These are phyloP conservation scores for Tachina grossa DNA, from an alignment of 2,888 invertebrate genomes.

Conservation along the genomic window DNA sequence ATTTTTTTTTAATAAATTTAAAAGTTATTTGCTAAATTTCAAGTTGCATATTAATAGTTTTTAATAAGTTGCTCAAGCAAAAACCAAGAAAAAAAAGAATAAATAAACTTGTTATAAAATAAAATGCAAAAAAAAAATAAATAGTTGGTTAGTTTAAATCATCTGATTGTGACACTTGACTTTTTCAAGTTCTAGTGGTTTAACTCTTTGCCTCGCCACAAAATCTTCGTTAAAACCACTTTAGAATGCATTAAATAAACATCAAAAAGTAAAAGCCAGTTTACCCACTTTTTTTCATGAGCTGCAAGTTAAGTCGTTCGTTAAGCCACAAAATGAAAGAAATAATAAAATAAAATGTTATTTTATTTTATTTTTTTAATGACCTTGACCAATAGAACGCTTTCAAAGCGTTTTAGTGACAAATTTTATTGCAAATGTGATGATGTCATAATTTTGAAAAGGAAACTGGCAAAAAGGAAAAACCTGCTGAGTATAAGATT, in stretches of 20 bases:
- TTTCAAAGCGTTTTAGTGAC: conserved; percentile 22
- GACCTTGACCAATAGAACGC: conserved; percentile 62
- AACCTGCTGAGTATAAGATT: conserved; percentile 20
- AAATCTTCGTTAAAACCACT: conserved; percentile 7
- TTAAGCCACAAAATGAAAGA: conserved; percentile 40
- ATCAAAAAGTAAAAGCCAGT: conserved; percentile 41
- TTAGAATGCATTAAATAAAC: conserved; percentile 36
- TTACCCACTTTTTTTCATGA: conserved; percentile 48
- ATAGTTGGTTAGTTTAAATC: conserved; percentile 46
- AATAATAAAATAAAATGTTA: conserved; percentile 2
- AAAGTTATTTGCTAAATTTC: conserved; percentile 13
- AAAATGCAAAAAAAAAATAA: conserved; percentile 2
- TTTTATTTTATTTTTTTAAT: background rate
- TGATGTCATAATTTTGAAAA: conserved; percentile 46
- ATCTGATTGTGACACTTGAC: conserved; percentile 54
- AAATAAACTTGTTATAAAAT: conserved; percentile 34
- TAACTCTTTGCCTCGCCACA: background rate
- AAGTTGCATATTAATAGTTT: conserved; percentile 9
- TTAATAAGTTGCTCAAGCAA: background rate
- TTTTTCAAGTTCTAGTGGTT: conserved; percentile 36
- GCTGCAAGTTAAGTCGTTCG: conserved; percentile 33
- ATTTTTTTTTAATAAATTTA: background rate
- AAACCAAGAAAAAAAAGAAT: background rate
- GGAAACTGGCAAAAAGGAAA: background rate
- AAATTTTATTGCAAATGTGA: conserved; percentile 18